Conservation (phyloP, 2,113 vertebrate genomes). For the Oryzias woworae region DNA sequence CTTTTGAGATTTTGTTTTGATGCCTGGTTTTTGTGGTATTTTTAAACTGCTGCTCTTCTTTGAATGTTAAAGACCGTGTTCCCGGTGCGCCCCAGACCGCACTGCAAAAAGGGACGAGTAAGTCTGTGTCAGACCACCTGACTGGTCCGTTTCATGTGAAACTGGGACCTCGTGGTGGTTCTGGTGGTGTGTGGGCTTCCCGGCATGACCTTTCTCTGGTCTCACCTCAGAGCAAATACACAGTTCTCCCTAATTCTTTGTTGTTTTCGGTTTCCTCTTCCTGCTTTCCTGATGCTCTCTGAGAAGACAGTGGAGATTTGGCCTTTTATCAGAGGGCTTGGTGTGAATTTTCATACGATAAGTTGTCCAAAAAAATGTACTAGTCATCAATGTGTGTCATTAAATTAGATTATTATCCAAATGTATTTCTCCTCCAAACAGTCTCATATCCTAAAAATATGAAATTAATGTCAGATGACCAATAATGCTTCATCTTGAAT, state of each 20-base stretch:
- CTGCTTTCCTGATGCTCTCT: constrained; percentile 12
- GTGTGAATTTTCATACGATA: no score
- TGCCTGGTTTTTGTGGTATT: background rate
- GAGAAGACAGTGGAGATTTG: constrained; percentile 12
- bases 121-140: constrained; percentile 72
- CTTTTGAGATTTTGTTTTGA: background rate
- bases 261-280: background rate
- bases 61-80: constrained; percentile 86
- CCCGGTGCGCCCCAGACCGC: constrained; percentile 85
- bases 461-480: no score
- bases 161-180: constrained; percentile 47
- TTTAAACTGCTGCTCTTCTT: constrained; percentile 56
- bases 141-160: constrained; percentile 49
- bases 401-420: no score
- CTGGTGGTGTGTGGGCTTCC: constrained; percentile 55
- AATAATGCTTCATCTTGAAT: no score
- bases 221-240: constrained; percentile 33
- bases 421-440: no score
- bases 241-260: background rate
- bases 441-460: no score
- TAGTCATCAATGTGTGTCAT: no score
- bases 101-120: constrained; percentile 90
- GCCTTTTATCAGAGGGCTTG: constrained; percentile 11
- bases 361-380: no score
- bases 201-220: constrained; percentile 61